These are phyloP conservation scores for Thryonomys swinderianus DNA, from an alignment of 2,113 vertebrate genomes.

Conservation along the genomic window DNA sequence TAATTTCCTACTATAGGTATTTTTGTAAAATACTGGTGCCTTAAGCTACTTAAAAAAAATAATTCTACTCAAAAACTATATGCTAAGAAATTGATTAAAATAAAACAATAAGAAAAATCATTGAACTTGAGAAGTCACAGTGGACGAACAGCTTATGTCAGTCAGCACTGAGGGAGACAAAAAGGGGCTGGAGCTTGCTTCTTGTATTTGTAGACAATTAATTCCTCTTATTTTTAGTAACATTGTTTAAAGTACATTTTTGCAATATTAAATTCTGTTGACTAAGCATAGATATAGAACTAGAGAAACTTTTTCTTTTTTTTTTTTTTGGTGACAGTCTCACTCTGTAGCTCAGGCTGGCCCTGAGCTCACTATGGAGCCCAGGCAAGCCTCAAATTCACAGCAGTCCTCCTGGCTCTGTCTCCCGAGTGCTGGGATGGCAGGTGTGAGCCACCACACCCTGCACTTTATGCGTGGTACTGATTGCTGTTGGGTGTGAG, in stretches of 20 bases:
- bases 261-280: conserved; percentile 30
- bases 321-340: too few relatives aligned
- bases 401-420: too few relatives aligned
- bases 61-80: conserved; percentile 5
- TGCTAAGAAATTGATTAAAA: conserved; percentile 45
- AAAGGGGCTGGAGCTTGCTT: neutral
- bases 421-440: too few relatives aligned
- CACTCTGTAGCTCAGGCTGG: too few relatives aligned
- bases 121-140: neutral
- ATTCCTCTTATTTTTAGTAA: neutral
- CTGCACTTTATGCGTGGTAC: too few relatives aligned
- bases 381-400: too few relatives aligned
- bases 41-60: neutral
- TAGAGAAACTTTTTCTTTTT: too few relatives aligned
- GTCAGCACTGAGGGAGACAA: neutral
- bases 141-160: neutral
- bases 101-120: neutral
- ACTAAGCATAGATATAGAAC: too few relatives aligned
- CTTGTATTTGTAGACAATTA: conserved; percentile 1
- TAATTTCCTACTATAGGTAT: neutral
- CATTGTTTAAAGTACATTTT: neutral
- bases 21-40: conserved; percentile 3
- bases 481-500: too few relatives aligned
- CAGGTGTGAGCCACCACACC: too few relatives aligned
- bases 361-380: too few relatives aligned